Conservation (phyloP, 2,888 invertebrate genomes). For the Caenorhabditis virilis region DNA sequence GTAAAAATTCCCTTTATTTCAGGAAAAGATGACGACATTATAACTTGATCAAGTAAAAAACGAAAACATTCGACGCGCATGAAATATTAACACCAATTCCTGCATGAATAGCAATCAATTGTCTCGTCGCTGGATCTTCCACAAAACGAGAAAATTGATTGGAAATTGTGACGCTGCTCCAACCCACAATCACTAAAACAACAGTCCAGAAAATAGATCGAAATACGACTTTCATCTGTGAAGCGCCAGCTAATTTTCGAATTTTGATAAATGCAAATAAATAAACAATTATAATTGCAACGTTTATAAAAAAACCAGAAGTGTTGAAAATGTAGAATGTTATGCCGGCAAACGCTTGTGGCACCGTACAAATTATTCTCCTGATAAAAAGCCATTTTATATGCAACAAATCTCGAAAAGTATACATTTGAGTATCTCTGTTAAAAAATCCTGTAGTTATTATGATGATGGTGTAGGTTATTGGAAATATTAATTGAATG, state of each 20-base stretch:
- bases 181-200: constrained; percentile 21
- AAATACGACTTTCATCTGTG: constrained; percentile 26
- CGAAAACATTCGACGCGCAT: constrained; percentile 23
- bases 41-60: constrained; percentile 28
- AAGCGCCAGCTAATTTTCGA: constrained; percentile 11
- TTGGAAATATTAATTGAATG: constrained; percentile 12
- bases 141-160: constrained; percentile 25
- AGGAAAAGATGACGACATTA: neutral
- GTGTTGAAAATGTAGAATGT: constrained; percentile 19
- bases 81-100: constrained; percentile 29
- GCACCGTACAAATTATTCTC: constrained; percentile 16
- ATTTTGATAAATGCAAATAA: constrained; percentile 16
- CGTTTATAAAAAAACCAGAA: constrained; percentile 17
- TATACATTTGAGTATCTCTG: constrained; percentile 12
- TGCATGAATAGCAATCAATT: constrained; percentile 24
- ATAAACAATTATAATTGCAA: constrained; percentile 18
- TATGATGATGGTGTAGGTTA: constrained; percentile 9
- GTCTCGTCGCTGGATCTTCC: constrained; percentile 5
- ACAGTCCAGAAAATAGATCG: constrained; percentile 28
- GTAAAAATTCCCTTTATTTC: neutral
- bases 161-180: constrained; percentile 31
- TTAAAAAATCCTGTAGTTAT: constrained; percentile 24
- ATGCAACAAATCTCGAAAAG: too few species aligned
- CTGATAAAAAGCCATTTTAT: constrained; percentile 8
- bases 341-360: constrained; percentile 15